A percentile compares a stretch with the other conserved stretches of the same genome.
These are phyloP conservation scores for Drosophila athabasca DNA, from an alignment of 1,140 invertebrate genomes.

Conservation along the genomic window DNA sequence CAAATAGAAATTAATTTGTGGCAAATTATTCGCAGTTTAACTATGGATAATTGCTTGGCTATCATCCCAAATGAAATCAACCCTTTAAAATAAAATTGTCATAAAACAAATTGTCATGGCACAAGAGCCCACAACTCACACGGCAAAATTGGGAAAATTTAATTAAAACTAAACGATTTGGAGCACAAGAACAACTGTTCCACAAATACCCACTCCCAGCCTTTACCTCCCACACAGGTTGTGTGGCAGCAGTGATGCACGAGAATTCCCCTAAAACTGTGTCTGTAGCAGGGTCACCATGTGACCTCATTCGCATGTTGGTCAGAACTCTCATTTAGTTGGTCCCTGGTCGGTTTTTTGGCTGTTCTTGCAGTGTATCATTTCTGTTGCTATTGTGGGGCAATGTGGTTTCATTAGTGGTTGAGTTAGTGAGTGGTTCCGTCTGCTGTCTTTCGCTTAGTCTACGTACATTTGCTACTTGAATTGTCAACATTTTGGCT, in stretches of 20 bases:
- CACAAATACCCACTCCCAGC: not conserved
- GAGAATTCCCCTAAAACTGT: conserved; percentile 15
- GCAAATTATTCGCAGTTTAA: conserved; percentile 10
- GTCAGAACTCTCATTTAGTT: conserved; percentile 56
- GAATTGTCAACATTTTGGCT: conserved; percentile 46
- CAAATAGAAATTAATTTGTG: not conserved
- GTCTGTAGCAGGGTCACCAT: not conserved
- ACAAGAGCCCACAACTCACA: conserved; percentile 36
- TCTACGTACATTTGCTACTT: conserved; percentile 11
- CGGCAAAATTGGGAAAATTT: conserved; percentile 32
- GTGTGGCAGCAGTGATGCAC: conserved; percentile 18
- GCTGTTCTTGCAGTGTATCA: not conserved
- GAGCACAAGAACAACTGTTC: conserved; percentile 21
- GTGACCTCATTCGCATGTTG: conserved; percentile 55
- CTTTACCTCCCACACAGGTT: conserved; percentile 7
- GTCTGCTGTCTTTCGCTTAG: not conserved
- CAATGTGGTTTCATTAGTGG: conserved; percentile 49
- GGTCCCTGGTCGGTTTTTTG: conserved; percentile 12
- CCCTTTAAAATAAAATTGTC: not conserved
- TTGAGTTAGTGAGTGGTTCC: conserved; percentile 24
- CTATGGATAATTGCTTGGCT: conserved; percentile 25
- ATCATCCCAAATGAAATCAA: conserved; percentile 27
- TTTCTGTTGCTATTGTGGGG: conserved; percentile 26
- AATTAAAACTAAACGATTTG: conserved; percentile 53
- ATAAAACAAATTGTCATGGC: too few species aligned